Percentiles rank a stretch among this genome's conserved stretches.
Conservation (phyloP, 2,797 vertebrate genomes). For the Lepilemur septentrionalis region DNA sequence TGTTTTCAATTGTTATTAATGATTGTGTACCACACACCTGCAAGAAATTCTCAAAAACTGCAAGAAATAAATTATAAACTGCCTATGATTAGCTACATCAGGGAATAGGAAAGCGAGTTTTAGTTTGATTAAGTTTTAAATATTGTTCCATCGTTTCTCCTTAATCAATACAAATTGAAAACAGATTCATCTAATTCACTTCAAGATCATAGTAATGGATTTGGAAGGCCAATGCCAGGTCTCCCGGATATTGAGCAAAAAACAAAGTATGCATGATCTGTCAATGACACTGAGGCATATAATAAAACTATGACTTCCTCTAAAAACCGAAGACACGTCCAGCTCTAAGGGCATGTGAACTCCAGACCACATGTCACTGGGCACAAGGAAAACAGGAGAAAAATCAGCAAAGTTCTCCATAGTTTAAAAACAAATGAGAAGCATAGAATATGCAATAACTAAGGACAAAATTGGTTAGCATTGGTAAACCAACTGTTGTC, state of each 20-base stretch:
- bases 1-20: conserved; percentile 24
- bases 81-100: not conserved
- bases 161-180: conserved; percentile 57
- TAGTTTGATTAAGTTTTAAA: conserved; percentile 62
- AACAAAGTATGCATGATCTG: not conserved
- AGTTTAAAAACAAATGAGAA: not conserved
- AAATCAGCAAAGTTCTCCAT: not conserved
- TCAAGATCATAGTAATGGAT: conserved; percentile 50
- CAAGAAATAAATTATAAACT: not conserved
- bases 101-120: conserved; percentile 40
- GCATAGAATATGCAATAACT: not conserved
- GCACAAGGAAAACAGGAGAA: not conserved
- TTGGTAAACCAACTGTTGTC: not conserved
- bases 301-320: not conserved
- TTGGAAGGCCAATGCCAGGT: conserved; percentile 38
- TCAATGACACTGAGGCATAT: not conserved
- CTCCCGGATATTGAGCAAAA: conserved; percentile 28
- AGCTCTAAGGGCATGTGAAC: not conserved
- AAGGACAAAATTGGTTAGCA: not conserved
- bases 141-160: conserved; percentile 40
- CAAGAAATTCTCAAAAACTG: not conserved
- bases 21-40: not conserved
- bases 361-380: not conserved
- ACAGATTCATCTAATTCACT: conserved; percentile 63
- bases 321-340: not conserved